These are phyloP conservation scores for Corticium candelabrum DNA, from an alignment of 37 sponge, comb jelly and placozoan genomes.

Conservation along the genomic window DNA sequence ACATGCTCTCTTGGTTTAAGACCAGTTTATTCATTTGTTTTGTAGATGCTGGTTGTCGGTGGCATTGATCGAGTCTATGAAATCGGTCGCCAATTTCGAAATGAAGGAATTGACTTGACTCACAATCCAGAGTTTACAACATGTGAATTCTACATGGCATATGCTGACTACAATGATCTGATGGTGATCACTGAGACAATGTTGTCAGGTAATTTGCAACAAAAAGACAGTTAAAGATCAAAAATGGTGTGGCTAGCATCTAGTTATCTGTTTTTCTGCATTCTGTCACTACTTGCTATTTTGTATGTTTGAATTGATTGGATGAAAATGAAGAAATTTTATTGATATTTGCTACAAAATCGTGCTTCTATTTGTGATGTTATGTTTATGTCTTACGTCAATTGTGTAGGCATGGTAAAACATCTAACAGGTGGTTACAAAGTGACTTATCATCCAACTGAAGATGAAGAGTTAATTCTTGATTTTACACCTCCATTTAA, in stretches of 20 bases:
- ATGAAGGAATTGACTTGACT: conserved; percentile 98
- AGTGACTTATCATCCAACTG: conserved; percentile 73
- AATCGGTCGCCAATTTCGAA: conserved; percentile 95
- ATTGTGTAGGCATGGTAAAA: conserved; percentile 67
- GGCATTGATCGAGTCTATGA: conserved; percentile 96
- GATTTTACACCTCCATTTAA: conserved; percentile 95
- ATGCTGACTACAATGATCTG: conserved; percentile 96
- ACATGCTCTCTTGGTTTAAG: too few species aligned
- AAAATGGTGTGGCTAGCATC: neutral
- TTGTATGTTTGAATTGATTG: neutral
- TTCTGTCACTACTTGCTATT: neutral
- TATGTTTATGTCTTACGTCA: neutral
- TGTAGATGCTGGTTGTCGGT: conserved; percentile 90
- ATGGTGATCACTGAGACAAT: conserved; percentile 91
- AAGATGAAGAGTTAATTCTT: conserved; percentile 67
- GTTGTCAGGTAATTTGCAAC: conserved; percentile 51
- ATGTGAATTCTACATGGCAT: conserved; percentile 99
- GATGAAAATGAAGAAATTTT: neutral
- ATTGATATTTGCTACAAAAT: too few species aligned
- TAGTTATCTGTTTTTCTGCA: neutral
- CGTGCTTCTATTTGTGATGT: too few species aligned
- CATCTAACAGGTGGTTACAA: conserved; percentile 67
- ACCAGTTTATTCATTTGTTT: neutral
- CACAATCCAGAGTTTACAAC: conserved; percentile 99
- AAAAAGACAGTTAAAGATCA: neutral